Percentiles rank a stretch among this genome's conserved stretches.
Evolutionary conservation across 1,140 invertebrate genomes (phyloP).

Genomic region (Eulimnadia texana): DNA sequence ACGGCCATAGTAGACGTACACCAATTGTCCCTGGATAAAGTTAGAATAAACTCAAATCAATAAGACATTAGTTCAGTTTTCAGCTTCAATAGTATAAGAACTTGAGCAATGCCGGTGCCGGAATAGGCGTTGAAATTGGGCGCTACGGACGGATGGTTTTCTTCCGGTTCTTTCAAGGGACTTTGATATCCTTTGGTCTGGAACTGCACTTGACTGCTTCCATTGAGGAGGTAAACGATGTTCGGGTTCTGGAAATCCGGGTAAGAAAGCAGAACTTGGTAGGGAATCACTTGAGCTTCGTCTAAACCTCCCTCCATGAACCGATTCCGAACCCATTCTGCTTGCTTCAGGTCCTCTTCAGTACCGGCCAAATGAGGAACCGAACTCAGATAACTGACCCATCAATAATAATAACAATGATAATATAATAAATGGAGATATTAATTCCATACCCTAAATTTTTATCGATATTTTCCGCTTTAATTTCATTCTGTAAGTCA

Average conservation of each 20-base stretch:
- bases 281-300: conserved; percentile 9
- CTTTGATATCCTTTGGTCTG: background rate
- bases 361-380: conserved; percentile 16
- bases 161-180: conserved; percentile 2
- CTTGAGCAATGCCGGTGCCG: background rate
- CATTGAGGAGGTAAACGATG: conserved; percentile 7
- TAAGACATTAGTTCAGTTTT: background rate
- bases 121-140: conserved; percentile 14
- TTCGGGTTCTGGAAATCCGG: conserved; percentile 9
- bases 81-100: no score
- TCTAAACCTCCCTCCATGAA: conserved; percentile 7
- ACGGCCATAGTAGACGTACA: conserved; percentile 38
- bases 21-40: conserved; percentile 24
- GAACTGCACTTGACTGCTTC: background rate
- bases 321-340: conserved; percentile 6
- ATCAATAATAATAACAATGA: conserved; percentile 5
- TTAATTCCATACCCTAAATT: background rate
- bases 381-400: conserved; percentile 5
- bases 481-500: background rate
- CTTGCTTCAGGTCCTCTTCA: conserved; percentile 6
- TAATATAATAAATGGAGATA: background rate
- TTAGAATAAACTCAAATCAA: background rate
- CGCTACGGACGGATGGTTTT: background rate
- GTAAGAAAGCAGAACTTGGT: conserved; percentile 16
- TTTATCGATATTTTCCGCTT: background rate